These are phyloP conservation scores for Drosophila willistoni DNA, from an alignment of 1,140 invertebrate species.

Conservation along the genomic window DNA sequence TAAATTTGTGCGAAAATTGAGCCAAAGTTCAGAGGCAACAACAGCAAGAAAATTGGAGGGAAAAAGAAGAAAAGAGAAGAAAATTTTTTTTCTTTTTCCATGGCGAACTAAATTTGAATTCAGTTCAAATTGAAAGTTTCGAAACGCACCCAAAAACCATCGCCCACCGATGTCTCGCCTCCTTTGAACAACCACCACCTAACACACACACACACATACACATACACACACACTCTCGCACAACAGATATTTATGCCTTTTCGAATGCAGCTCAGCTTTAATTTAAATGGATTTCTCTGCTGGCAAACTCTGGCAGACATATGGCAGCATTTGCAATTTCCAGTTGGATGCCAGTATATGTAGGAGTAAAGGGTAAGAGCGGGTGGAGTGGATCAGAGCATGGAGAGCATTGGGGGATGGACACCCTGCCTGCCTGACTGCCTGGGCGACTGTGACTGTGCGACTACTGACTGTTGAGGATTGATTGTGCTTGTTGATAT, in stretches of 20 bases:
- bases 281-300: slow-evolving; percentile 77
- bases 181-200: slow-evolving; percentile 4
- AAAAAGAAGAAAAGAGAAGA: slow-evolving; percentile 12
- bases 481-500: slow-evolving; percentile 82
- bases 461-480: slow-evolving; percentile 67
- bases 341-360: slow-evolving; percentile 26
- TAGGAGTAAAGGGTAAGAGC: background rate
- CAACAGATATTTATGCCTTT: slow-evolving; percentile 74
- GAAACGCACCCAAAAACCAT: slow-evolving; percentile 39
- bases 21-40: slow-evolving; percentile 64
- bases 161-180: slow-evolving; percentile 6
- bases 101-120: slow-evolving; percentile 74
- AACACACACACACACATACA: slow-evolving; percentile 28
- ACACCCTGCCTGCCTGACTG: slow-evolving; percentile 24
- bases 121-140: slow-evolving; percentile 80
- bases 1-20: slow-evolving; percentile 79
- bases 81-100: slow-evolving; percentile 33
- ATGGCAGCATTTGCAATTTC: slow-evolving; percentile 76
- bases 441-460: slow-evolving; percentile 3
- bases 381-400: background rate
- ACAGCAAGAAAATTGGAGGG: slow-evolving; percentile 21
- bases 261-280: slow-evolving; percentile 81
- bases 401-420: slow-evolving; percentile 28
- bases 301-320: slow-evolving; percentile 61
- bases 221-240: slow-evolving; percentile 16